Evolutionary conservation across 1,140 invertebrate genomes (phyloP), one percentile per base, ranked within the genome.

Genomic region (Lepidurus packardi): DNA sequence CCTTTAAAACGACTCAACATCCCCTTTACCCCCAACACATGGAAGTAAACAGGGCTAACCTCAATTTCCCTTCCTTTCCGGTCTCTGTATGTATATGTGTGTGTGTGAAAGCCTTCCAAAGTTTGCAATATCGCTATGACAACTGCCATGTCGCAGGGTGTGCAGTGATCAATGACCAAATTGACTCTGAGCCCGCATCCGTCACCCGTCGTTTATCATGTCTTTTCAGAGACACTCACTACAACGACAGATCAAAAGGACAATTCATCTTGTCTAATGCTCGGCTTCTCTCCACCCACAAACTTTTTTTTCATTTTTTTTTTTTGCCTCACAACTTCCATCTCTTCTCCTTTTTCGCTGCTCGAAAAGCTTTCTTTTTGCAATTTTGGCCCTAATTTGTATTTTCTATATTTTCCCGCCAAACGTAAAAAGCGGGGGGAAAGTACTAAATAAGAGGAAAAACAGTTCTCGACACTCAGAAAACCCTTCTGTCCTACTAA

Each of bases 51-150:
- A 65, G 8, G 34, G 53, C 53, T 65, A 65, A 65, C 53, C 53
- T 65, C 53, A 65, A 65, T 65, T 65, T 65, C 53, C 53, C 21
- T 65, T 6, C 53, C 53, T 65, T 65, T 65, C 53, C 53, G 53
- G 53, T 4, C 34, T 34, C 3, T 4, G 34, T 34, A 34, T 34
- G 34, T 34, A 2, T 34, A 34, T 34, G 34, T 21, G n/a, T n/a
- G 53, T 7, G 0, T n/a, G 53, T 7, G 21, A 21, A 65, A 65
- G 4, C 53, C 6, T 13, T 16, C 45, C 21, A 13, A 65, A 65
- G 53, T 65, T 65, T 65, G 53, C 53, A 21, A 21, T 65, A 65
- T 65, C 53, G 53, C 53, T 65, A 65, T 65, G 53, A 65, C 53
- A 65, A 65, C 53, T 65, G 53, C 53, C 53, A 21, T 21, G 21